These are phyloP conservation scores for Helicolenus hilgendorfi DNA, from an alignment of 2,797 vertebrate species.

Conservation along the genomic window DNA sequence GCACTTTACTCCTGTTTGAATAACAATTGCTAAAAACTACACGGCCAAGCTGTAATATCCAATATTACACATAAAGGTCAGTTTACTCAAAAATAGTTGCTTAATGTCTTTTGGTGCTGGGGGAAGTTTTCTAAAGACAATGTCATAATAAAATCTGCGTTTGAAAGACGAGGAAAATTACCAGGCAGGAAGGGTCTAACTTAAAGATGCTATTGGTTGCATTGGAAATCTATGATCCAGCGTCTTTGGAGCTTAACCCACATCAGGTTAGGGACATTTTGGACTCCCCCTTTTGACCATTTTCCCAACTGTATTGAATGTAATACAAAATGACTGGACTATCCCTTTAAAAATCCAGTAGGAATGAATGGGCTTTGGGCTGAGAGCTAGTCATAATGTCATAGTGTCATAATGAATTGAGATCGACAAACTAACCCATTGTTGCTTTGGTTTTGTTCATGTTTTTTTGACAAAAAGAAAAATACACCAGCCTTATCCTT, in stretches of 20 bases:
- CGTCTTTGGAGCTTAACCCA: rapidly evolving
- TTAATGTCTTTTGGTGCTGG: too few relatives aligned
- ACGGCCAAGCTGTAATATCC: background rate
- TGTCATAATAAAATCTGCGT: too few relatives aligned
- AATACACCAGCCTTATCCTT: background rate
- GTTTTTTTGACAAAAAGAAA: background rate
- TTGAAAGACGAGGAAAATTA: too few relatives aligned
- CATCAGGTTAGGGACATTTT: too few relatives aligned
- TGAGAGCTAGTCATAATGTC: background rate
- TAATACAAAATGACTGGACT: background rate
- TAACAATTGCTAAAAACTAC: background rate
- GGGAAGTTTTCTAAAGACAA: too few relatives aligned
- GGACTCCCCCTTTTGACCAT: background rate
- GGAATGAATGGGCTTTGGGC: background rate
- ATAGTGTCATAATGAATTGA: background rate
- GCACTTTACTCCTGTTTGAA: background rate
- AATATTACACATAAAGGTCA: background rate
- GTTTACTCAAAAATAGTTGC: rapidly evolving
- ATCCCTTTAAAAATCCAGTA: background rate
- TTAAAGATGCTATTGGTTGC: too few relatives aligned
- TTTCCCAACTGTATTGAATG: background rate
- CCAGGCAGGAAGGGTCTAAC: too few relatives aligned
- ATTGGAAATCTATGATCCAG: too few relatives aligned
- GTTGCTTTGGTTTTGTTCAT: too few relatives aligned
- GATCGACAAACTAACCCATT: too few relatives aligned